phyloP scores from a whole-genome alignment of 2,888 invertebrate species.

The Osmoderma eremita region DNA sequence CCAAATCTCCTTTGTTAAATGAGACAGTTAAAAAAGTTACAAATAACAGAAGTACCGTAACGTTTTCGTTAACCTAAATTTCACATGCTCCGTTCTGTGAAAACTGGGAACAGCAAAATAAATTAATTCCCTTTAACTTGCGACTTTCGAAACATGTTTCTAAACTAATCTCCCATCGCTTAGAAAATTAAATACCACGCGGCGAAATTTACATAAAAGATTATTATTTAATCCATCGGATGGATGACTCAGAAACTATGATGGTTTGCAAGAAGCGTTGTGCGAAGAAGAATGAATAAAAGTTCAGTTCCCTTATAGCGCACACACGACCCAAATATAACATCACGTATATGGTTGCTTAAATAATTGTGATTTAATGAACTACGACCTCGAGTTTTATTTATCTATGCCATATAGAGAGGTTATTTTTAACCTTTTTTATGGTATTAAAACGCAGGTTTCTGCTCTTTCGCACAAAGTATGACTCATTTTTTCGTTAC shows the following conservation, averaged over 20 bases:
- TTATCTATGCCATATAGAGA: constrained; percentile 39
- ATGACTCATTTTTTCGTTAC: constrained; percentile 32
- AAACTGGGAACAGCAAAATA: constrained; percentile 5
- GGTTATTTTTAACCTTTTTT: constrained; percentile 22
- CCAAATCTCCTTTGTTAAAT: constrained; percentile 15
- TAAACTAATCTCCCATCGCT: constrained; percentile 27
- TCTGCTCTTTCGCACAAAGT: constrained; percentile 9
- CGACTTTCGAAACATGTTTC: constrained; percentile 23
- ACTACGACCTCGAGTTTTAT: constrained; percentile 41
- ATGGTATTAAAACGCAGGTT: constrained; percentile 27
- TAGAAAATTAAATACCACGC: constrained; percentile 34
- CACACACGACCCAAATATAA: constrained; percentile 38
- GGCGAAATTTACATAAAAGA: constrained; percentile 39
- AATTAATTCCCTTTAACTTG: constrained; percentile 32
- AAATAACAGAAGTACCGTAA: background rate
- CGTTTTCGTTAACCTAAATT: background rate
- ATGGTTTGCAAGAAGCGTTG: constrained; percentile 27
- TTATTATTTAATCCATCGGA: constrained; percentile 33
- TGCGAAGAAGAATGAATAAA: constrained; percentile 26
- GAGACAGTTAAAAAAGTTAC: constrained; percentile 17
- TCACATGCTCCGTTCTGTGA: background rate
- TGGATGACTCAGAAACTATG: constrained; percentile 27
- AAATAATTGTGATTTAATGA: constrained; percentile 41
- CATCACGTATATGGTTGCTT: constrained; percentile 36
- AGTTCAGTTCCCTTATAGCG: constrained; percentile 36